Conservation (phyloP, 2,797 vertebrate genomes). For the Neosilurus hyrtlii region DNA sequence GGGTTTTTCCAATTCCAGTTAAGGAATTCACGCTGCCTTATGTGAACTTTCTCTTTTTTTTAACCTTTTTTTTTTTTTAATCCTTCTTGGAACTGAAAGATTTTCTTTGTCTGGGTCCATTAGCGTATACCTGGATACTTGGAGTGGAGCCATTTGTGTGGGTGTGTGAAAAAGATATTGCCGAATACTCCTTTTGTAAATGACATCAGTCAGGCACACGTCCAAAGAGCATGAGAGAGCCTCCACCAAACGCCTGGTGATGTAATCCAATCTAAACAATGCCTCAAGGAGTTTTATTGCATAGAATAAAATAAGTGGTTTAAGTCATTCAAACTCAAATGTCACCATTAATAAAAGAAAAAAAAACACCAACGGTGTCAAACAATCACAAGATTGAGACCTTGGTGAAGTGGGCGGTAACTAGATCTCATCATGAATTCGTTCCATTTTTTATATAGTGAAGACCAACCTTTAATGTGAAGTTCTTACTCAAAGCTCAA, state of each 20-base stretch:
- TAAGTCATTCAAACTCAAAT: not conserved
- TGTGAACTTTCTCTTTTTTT: not conserved
- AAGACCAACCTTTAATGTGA: not conserved
- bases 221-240: slow-evolving; percentile 13
- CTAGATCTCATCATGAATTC: not conserved
- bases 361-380: not conserved
- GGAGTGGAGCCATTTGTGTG: not conserved
- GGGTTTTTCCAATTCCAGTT: not conserved
- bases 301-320: not conserved
- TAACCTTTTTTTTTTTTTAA: too few species aligned
- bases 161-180: slow-evolving; percentile 10
- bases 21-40: not conserved
- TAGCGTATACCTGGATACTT: not conserved
- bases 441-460: not conserved
- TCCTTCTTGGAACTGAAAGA: not conserved
- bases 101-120: not conserved
- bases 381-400: not conserved
- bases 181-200: slow-evolving; percentile 8
- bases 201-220: slow-evolving; percentile 16
- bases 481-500: too few species aligned
- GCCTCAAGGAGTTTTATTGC: slow-evolving; percentile 7
- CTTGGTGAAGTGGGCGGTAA: not conserved
- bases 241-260: slow-evolving; percentile 6
- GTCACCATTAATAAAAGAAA: not conserved
- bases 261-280: slow-evolving; percentile 29